Percentiles rank a stretch among this genome's conserved stretches.
Conservation (phyloP, 2,888 invertebrate species). For the Rhingia rostrata region DNA sequence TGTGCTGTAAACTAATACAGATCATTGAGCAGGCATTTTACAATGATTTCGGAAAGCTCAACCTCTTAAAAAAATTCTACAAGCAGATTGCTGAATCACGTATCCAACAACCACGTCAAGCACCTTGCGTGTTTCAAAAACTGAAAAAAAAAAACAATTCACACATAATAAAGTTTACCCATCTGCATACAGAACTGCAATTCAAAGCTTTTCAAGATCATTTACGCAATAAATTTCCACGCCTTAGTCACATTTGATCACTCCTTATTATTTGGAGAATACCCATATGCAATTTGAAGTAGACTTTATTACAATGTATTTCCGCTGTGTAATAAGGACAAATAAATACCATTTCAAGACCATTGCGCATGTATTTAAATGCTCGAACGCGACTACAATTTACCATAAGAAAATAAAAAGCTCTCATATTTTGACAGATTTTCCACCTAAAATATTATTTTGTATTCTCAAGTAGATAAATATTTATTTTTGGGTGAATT, state of each 20-base stretch:
- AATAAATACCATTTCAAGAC: conserved; percentile 31
- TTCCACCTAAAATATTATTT: neutral
- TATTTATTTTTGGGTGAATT: conserved; percentile 28
- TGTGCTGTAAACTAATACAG: too few species aligned
- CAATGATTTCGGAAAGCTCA: too few species aligned
- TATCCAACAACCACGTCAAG: neutral
- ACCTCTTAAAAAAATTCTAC: too few species aligned
- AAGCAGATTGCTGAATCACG: too few species aligned
- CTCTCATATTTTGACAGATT: neutral
- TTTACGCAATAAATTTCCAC: conserved; percentile 21
- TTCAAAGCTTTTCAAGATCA: conserved; percentile 15
- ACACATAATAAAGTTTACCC: neutral
- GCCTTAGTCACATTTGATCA: conserved; percentile 1
- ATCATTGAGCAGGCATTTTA: too few species aligned
- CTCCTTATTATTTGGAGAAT: conserved; percentile 3
- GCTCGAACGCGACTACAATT: neutral
- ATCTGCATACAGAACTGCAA: neutral
- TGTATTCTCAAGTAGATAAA: conserved; percentile 24
- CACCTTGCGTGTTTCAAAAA: neutral
- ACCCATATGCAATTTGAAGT: neutral
- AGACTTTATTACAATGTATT: conserved; percentile 29
- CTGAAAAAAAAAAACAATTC: neutral
- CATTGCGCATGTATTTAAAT: neutral
- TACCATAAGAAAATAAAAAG: neutral
- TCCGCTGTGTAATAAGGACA: conserved; percentile 8